phyloP scores from a whole-genome alignment of 2,888 invertebrate genomes.

The Chrysomela aeneicollis region DNA sequence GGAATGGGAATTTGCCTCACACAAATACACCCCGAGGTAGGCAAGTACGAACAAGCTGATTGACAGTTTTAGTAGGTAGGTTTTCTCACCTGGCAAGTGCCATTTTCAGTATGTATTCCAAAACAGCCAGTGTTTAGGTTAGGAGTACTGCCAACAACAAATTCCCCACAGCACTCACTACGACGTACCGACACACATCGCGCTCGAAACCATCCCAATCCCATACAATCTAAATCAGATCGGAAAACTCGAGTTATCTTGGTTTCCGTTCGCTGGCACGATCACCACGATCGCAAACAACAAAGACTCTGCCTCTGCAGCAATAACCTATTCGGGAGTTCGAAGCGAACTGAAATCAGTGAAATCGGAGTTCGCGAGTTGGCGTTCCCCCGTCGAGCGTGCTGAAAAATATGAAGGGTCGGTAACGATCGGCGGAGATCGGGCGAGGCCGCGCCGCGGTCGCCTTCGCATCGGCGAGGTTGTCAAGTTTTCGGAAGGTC shows the following conservation, averaged over 20 bases:
- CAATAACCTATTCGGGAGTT: neutral
- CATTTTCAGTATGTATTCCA: constrained; percentile 48
- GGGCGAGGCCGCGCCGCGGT: constrained; percentile 16
- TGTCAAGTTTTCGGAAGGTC: constrained; percentile 3
- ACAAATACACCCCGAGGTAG: neutral
- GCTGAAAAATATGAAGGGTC: constrained; percentile 23
- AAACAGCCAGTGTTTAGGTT: constrained; percentile 33
- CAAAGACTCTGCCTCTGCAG: too few relatives aligned
- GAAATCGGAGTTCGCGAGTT: constrained; percentile 3
- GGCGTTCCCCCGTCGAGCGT: neutral
- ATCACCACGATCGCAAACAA: neutral
- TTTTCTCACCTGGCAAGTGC: constrained; percentile 48
- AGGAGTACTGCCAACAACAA: constrained; percentile 21
- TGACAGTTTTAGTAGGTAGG: too few relatives aligned
- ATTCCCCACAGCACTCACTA: constrained; percentile 27
- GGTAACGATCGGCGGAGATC: constrained; percentile 25
- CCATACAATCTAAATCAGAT: neutral
- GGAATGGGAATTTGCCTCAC: neutral
- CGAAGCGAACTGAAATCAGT: constrained; percentile 11
- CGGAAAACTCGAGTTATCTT: too few relatives aligned
- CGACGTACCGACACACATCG: neutral
- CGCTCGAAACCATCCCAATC: neutral
- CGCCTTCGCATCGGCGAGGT: constrained; percentile 7
- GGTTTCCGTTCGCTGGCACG: neutral
- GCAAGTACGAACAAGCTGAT: too few relatives aligned